A percentile compares a stretch with the other conserved stretches of the same genome.
phyloP scores from a whole-genome alignment of 1,140 invertebrate species.

The Eueides isabella region DNA sequence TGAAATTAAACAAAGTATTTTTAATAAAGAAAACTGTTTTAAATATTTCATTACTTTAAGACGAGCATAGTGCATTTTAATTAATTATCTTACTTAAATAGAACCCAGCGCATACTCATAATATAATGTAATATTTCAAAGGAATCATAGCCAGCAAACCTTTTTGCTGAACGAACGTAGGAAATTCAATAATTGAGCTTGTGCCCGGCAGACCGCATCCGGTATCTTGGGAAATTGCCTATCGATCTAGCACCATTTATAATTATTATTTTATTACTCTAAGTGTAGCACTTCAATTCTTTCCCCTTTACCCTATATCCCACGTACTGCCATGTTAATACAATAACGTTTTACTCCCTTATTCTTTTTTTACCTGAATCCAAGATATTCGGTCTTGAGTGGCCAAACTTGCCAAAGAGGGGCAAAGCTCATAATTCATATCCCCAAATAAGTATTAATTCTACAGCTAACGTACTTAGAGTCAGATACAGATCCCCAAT shows the following conservation, averaged over 20 bases:
- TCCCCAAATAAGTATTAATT: too few relatives aligned
- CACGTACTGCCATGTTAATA: too few relatives aligned
- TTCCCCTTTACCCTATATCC: too few relatives aligned
- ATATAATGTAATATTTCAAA: conserved; percentile 37
- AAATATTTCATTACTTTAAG: not conserved
- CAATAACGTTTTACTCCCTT: too few relatives aligned
- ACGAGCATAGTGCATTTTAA: not conserved
- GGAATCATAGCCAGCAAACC: conserved; percentile 42
- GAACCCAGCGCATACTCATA: conserved; percentile 1
- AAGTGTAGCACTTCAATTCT: not conserved
- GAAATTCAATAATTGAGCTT: conserved; percentile 77
- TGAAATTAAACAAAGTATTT: not conserved
- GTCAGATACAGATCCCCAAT: too few relatives aligned
- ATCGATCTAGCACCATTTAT: conserved; percentile 61
- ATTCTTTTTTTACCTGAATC: too few relatives aligned
- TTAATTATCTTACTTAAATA: conserved; percentile 22
- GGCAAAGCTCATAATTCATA: too few relatives aligned
- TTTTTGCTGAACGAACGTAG: conserved; percentile 52
- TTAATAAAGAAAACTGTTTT: not conserved
- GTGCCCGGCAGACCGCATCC: conserved; percentile 73
- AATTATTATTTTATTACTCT: conserved; percentile 33
- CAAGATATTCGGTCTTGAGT: too few relatives aligned
- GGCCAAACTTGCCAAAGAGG: too few relatives aligned
- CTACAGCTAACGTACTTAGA: too few relatives aligned
- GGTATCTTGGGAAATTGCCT: conserved; percentile 72